Evolutionary conservation across 2,888 invertebrate genomes (phyloP).

Genomic region (Andrena camellia): DNA sequence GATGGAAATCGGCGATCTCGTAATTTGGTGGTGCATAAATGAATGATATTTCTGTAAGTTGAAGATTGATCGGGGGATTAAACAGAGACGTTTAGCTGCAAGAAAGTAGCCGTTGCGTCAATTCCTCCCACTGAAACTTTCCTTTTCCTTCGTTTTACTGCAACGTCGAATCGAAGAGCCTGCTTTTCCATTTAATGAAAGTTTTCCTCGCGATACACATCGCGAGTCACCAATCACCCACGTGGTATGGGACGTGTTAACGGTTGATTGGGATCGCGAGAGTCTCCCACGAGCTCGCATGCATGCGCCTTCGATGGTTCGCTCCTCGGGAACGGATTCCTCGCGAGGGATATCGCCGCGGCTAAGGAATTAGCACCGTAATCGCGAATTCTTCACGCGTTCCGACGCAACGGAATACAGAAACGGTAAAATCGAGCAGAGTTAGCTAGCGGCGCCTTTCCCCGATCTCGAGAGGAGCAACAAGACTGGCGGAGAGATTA

Average conservation of each 20-base stretch:
- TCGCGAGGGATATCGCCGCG: background rate
- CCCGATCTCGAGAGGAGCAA: background rate
- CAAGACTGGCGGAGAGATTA: conserved; percentile 8
- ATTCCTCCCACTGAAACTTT: too few relatives aligned
- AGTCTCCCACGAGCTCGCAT: conserved; percentile 2
- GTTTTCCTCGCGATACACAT: too few relatives aligned
- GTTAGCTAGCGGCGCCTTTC: background rate
- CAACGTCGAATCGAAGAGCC: too few relatives aligned
- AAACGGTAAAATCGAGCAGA: background rate
- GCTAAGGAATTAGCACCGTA: conserved; percentile 14
- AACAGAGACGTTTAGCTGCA: too few relatives aligned
- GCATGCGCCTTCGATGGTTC: background rate
- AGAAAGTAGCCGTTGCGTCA: too few relatives aligned
- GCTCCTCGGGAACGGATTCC: background rate
- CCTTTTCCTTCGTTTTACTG: too few relatives aligned
- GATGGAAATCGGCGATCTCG: conserved; percentile 17
- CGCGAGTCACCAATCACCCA: too few relatives aligned
- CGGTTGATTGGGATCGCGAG: background rate
- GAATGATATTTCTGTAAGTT: too few relatives aligned
- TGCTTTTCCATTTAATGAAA: too few relatives aligned
- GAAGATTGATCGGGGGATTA: too few relatives aligned
- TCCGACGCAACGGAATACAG: conserved; percentile 18
- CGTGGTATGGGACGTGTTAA: too few relatives aligned
- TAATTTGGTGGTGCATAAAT: too few relatives aligned
- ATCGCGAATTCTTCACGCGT: conserved; percentile 32